Percentiles rank a stretch among this genome's conserved stretches.
These are phyloP conservation scores for Folsomia manolachei DNA, from an alignment of 2,888 invertebrate species.

Conservation along the genomic window DNA sequence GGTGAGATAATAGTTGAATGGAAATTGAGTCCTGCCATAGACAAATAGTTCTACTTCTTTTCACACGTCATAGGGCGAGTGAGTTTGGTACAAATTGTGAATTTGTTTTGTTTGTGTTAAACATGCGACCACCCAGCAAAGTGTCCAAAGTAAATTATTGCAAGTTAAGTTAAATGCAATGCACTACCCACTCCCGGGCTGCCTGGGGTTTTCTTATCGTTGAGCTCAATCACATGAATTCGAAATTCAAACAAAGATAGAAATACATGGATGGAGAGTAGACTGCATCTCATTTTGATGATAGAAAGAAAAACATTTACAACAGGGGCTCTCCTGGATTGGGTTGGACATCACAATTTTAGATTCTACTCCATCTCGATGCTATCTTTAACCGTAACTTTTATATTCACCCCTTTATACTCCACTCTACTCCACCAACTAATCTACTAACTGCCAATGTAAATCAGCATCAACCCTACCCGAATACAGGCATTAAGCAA, in stretches of 20 bases:
- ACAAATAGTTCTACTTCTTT: not conserved
- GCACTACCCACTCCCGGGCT: slow-evolving; percentile 24
- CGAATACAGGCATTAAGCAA: not conserved
- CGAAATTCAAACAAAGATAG: not conserved
- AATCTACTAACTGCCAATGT: not conserved
- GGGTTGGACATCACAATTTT: not conserved
- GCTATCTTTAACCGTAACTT: no score
- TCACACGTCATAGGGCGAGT: not conserved
- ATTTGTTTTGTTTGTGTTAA: slow-evolving; percentile 16
- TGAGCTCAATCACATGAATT: slow-evolving; percentile 35
- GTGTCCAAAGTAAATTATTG: slow-evolving; percentile 41
- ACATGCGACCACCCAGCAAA: slow-evolving; percentile 48
- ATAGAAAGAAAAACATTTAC: not conserved
- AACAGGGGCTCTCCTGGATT: not conserved
- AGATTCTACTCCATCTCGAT: not conserved
- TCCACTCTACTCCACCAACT: no score
- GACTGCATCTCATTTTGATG: not conserved
- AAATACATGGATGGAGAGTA: not conserved
- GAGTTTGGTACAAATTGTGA: not conserved
- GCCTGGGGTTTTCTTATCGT: slow-evolving; percentile 37
- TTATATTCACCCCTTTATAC: no score
- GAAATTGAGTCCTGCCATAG: not conserved
- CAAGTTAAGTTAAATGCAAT: not conserved
- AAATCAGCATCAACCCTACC: slow-evolving; percentile 9
- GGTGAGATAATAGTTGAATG: not conserved